Percentiles rank a stretch among this genome's conserved stretches.
Conservation (phyloP, 2,888 invertebrate genomes). For the Nephrotoma appendiculata region DNA sequence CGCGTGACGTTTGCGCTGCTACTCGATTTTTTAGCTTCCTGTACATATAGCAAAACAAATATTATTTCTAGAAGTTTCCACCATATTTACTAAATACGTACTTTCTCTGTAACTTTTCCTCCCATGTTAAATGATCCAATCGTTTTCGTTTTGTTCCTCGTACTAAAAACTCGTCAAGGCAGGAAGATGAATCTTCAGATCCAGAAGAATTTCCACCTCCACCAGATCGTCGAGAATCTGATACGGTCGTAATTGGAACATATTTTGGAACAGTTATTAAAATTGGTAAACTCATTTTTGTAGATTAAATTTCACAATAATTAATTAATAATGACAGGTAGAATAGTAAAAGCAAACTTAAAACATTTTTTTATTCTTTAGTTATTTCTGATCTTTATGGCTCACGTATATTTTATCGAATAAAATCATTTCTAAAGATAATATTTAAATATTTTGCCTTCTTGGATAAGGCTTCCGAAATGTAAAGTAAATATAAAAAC, state of each 20-base stretch:
- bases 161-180: slow-evolving; percentile 14
- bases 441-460: not conserved
- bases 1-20: slow-evolving; percentile 93
- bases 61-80: not conserved
- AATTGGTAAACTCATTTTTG: slow-evolving; percentile 18
- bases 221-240: slow-evolving; percentile 11
- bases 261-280: slow-evolving; percentile 27
- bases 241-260: slow-evolving; percentile 22
- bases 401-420: not conserved
- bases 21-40: slow-evolving; percentile 93
- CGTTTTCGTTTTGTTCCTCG: slow-evolving; percentile 49
- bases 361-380: not conserved
- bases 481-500: not conserved
- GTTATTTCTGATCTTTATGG: not conserved
- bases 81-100: slow-evolving; percentile 34
- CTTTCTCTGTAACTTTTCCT: slow-evolving; percentile 79
- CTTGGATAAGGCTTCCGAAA: not conserved
- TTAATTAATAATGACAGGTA: not conserved
- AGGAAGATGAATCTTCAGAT: slow-evolving; percentile 11
- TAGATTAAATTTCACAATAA: not conserved
- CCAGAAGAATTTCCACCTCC: slow-evolving; percentile 21
- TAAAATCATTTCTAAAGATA: not conserved
- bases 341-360: not conserved
- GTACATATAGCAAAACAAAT: slow-evolving; percentile 18
- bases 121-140: slow-evolving; percentile 71